A percentile compares a stretch with the other conserved stretches of the same genome.
phyloP scores from a whole-genome alignment of 2,888 invertebrate species.

The Phorcus lineatus region DNA sequence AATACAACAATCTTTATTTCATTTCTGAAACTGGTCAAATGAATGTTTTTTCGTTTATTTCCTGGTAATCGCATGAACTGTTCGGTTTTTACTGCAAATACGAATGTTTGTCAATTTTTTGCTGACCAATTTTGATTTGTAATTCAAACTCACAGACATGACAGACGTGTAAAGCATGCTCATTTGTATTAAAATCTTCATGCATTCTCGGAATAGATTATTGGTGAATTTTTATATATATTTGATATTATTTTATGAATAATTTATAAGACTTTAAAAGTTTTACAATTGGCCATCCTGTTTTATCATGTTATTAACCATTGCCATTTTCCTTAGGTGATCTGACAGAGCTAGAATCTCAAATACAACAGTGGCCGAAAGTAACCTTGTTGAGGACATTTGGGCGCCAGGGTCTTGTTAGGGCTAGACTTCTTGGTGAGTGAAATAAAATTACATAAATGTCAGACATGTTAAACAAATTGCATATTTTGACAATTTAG shows the following conservation, averaged over 20 bases:
- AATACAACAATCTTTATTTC: neutral
- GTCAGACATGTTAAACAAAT: neutral
- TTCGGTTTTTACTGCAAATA: neutral
- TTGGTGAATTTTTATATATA: too few relatives aligned
- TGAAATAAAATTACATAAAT: neutral
- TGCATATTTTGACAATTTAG: neutral
- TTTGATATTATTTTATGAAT: too few relatives aligned
- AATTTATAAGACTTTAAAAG: too few relatives aligned
- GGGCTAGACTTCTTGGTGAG: slow-evolving; percentile 89
- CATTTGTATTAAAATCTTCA: too few relatives aligned
- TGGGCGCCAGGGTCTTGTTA: slow-evolving; percentile 93
- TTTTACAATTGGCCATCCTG: too few relatives aligned
- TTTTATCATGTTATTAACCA: too few relatives aligned
- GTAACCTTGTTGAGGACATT: slow-evolving; percentile 92
- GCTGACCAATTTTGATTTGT: too few relatives aligned
- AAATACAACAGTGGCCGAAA: slow-evolving; percentile 77
- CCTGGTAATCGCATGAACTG: neutral
- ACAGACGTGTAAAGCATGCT: too few relatives aligned
- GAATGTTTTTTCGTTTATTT: neutral
- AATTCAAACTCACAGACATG: too few relatives aligned
- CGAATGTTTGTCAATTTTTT: neutral
- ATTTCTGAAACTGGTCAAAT: neutral
- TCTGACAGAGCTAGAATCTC: neutral
- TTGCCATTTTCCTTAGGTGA: neutral
- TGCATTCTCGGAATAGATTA: too few relatives aligned